These are phyloP conservation scores for Eumerus sabulonum DNA, from an alignment of 2,888 invertebrate species.

Conservation along the genomic window DNA sequence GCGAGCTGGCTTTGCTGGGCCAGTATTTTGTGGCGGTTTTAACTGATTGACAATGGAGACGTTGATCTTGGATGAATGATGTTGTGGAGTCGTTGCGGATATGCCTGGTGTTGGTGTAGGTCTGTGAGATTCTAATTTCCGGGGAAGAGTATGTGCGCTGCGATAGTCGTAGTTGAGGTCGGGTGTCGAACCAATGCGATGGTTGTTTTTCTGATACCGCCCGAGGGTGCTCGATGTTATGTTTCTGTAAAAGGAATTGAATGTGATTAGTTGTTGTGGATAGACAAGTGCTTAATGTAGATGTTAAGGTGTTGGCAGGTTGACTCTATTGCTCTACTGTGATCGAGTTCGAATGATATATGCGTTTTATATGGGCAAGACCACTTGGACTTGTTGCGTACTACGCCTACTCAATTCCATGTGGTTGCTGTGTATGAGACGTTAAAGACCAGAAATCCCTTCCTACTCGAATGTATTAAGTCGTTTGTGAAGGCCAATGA, in stretches of 20 bases:
- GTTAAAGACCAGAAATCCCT: too few relatives aligned
- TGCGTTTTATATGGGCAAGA: too few relatives aligned
- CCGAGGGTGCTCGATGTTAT: conserved; percentile 84
- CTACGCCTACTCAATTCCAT: too few relatives aligned
- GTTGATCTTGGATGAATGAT: conserved; percentile 83
- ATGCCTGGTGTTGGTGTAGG: conserved; percentile 54
- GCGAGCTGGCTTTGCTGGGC: conserved; percentile 88
- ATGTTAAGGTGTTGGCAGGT: too few relatives aligned
- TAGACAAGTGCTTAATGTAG: too few relatives aligned
- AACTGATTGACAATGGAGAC: conserved; percentile 82
- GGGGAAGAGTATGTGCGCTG: conserved; percentile 88
- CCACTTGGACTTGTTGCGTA: too few relatives aligned
- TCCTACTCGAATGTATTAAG: too few relatives aligned
- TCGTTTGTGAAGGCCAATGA: too few relatives aligned
- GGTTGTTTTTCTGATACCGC: conserved; percentile 90
- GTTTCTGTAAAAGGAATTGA: conserved; percentile 67
- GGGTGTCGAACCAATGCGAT: conserved; percentile 83
- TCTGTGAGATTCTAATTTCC: conserved; percentile 80
- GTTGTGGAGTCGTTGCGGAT: conserved; percentile 44
- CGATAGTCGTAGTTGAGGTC: conserved; percentile 79
- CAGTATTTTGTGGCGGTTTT: conserved; percentile 79
- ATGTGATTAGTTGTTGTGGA: too few relatives aligned
- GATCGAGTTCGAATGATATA: too few relatives aligned
- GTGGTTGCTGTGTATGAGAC: too few relatives aligned
- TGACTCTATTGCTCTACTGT: too few relatives aligned